A percentile compares a stretch with the other conserved stretches of the same genome.
Conservation (phyloP, 2,888 invertebrate species). For the Hypselothyrea guttata region DNA sequence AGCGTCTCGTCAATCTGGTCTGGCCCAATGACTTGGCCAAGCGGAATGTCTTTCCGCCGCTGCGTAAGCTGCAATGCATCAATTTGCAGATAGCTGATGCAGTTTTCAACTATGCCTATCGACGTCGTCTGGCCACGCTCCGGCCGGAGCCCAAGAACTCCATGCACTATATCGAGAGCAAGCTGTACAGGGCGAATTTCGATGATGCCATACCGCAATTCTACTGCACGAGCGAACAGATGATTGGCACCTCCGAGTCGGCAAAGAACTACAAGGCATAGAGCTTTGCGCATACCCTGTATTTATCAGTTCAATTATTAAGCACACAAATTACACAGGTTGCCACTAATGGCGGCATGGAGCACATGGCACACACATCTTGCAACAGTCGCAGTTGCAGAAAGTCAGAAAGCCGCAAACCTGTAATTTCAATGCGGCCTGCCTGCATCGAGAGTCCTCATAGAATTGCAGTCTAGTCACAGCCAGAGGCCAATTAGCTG, state of each 20-base stretch:
- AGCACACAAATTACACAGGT: conserved; percentile 14
- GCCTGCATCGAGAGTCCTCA: conserved; percentile 15
- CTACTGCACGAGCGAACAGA: conserved; percentile 26
- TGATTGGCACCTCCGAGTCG: conserved; percentile 50
- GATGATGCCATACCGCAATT: accelerated
- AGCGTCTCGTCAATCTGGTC: conserved; percentile 44
- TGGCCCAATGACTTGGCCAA: conserved; percentile 58
- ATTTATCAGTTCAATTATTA: conserved; percentile 21
- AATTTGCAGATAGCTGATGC: conserved; percentile 48
- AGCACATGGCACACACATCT: conserved; percentile 9
- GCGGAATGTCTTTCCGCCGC: conserved; percentile 57
- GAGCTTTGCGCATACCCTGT: conserved; percentile 3
- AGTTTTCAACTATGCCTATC: conserved; percentile 50
- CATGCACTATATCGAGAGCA: conserved; percentile 36
- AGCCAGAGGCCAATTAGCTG: conserved; percentile 64
- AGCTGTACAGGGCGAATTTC: conserved; percentile 21
- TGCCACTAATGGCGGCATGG: conserved; percentile 11
- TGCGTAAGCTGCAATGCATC: conserved; percentile 44
- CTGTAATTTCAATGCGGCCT: conserved; percentile 25
- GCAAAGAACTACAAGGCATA: conserved; percentile 22
- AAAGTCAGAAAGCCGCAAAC: conserved; percentile 19
- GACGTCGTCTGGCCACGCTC: conserved; percentile 49
- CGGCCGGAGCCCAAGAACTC: conserved; percentile 58
- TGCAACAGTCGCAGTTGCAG: conserved; percentile 11
- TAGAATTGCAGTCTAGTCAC: conserved; percentile 38